Percentiles rank a stretch among this genome's conserved stretches.
Conservation (phyloP, 2,888 invertebrate species). For the Stramonita haemastoma region DNA sequence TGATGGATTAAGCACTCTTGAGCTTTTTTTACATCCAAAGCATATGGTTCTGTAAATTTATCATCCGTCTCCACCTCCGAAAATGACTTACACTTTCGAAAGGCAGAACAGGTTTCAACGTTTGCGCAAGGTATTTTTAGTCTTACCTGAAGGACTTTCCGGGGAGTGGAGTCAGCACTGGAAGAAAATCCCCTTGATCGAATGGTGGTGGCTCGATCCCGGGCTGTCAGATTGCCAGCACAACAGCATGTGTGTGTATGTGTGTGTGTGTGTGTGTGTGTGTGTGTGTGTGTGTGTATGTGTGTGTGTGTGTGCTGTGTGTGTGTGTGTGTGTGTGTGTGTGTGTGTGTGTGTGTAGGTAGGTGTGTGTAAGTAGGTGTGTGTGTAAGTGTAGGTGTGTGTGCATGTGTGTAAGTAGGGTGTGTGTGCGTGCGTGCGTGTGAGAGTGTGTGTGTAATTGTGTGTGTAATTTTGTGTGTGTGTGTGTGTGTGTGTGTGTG, state of each 20-base stretch:
- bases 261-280: slow-evolving; percentile 3
- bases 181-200: no score
- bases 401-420: background rate
- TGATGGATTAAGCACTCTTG: no score
- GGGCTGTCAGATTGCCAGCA: no score
- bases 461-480: background rate
- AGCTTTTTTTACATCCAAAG: no score
- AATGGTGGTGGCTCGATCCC: no score
- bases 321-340: background rate
- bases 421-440: background rate
- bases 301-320: background rate
- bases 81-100: no score
- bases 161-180: no score
- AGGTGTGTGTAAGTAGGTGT: background rate
- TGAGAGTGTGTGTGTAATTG: background rate
- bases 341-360: background rate
- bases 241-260: background rate
- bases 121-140: no score
- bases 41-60: no score
- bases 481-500: background rate
- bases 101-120: no score
- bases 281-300: background rate
- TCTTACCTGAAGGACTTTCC: no score
- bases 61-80: no score
- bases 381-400: background rate